Conservation (phyloP, 2,113 vertebrate species). For the Pachypanchax playfairii region DNA sequence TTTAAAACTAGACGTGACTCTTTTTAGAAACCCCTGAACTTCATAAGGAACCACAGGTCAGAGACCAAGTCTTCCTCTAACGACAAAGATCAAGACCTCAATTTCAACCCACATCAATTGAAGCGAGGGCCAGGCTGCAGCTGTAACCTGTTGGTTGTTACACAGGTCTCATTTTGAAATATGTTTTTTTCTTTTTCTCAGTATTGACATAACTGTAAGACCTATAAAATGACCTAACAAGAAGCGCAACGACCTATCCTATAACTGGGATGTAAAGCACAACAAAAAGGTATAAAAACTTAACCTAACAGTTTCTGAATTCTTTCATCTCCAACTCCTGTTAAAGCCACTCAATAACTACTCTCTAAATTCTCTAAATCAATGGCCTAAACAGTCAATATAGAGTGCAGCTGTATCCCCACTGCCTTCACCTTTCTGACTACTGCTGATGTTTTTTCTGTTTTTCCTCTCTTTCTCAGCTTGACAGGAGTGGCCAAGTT, state of each 20-base stretch:
- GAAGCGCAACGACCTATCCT: conserved; percentile 28
- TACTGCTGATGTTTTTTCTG: conserved; percentile 37
- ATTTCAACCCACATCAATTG: conserved; percentile 65
- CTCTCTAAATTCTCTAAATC: conserved; percentile 42
- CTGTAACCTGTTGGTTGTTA: conserved; percentile 49
- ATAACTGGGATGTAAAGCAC: conserved; percentile 37
- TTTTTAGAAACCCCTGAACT: conserved; percentile 39
- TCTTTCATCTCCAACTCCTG: conserved; percentile 38
- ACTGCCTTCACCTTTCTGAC: conserved; percentile 24
- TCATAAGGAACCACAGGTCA: conserved; percentile 29
- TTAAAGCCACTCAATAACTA: conserved; percentile 42
- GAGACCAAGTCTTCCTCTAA: conserved; percentile 35
- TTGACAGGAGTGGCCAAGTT: conserved; percentile 56
- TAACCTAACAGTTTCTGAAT: conserved; percentile 24
- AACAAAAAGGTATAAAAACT: conserved; percentile 39
- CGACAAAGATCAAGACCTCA: conserved; percentile 65
- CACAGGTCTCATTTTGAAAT: conserved; percentile 58
- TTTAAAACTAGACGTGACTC: conserved; percentile 24
- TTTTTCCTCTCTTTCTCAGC: conserved; percentile 39
- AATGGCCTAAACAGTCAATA: conserved; percentile 31
- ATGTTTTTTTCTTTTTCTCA: conserved; percentile 48
- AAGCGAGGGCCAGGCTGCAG: conserved; percentile 40
- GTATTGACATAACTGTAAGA: conserved; percentile 49
- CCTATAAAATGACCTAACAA: conserved; percentile 62
- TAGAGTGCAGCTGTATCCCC: conserved; percentile 12